These are phyloP conservation scores for Choristoneura fumiferana DNA, from an alignment of 1,140 invertebrate species.

Conservation along the genomic window DNA sequence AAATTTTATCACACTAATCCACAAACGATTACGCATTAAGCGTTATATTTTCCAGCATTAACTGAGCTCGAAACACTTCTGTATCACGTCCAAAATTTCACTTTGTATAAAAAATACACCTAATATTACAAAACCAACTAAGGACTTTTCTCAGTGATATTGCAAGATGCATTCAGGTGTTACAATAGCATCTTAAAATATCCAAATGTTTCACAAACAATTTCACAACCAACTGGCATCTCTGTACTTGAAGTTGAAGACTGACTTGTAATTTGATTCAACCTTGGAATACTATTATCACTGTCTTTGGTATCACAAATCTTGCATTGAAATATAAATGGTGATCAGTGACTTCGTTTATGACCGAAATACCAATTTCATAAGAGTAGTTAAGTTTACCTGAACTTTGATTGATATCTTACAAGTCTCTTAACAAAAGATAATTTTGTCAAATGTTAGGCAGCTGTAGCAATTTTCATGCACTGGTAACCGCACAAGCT, in stretches of 20 bases:
- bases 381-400: too few relatives aligned
- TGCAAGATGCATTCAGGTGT: neutral
- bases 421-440: neutral
- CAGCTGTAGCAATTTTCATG: neutral
- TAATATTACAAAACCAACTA: neutral
- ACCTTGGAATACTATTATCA: neutral
- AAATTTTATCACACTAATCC: too few relatives aligned
- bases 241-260: neutral
- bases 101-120: neutral
- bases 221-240: constrained; percentile 12
- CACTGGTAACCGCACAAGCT: constrained; percentile 4
- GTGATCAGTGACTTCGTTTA: too few relatives aligned
- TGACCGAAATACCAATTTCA: too few relatives aligned
- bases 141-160: neutral
- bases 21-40: too few relatives aligned
- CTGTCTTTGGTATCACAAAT: too few relatives aligned
- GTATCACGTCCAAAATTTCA: too few relatives aligned
- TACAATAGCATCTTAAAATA: neutral
- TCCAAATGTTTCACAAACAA: neutral
- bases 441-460: constrained; percentile 2
- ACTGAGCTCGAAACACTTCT: too few relatives aligned
- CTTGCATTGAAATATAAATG: too few relatives aligned
- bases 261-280: neutral
- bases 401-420: too few relatives aligned
- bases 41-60: too few relatives aligned